Evolutionary conservation across 2,797 vertebrate species (phyloP).

Genomic region (Coracias cyanogaster): DNA sequence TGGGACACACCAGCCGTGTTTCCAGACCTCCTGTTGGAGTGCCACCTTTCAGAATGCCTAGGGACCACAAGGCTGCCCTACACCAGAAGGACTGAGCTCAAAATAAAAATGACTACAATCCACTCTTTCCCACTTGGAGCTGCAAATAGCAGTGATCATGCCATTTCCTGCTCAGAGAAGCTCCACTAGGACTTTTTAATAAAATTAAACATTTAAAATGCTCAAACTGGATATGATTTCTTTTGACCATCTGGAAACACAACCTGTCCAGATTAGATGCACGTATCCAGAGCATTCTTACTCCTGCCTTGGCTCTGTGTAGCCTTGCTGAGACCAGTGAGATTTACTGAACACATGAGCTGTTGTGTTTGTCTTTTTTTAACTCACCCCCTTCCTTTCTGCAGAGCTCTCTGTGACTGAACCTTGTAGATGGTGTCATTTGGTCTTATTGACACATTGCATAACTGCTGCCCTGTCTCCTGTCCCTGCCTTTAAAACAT

Average conservation of each 20-base stretch:
- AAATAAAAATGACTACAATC: slow-evolving; percentile 37
- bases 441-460: not conserved
- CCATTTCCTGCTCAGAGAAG: slow-evolving; percentile 46
- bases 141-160: not conserved
- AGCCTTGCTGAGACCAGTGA: not conserved
- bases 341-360: not conserved
- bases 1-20: slow-evolving; percentile 20
- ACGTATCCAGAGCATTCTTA: slow-evolving; percentile 50
- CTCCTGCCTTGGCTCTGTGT: slow-evolving; percentile 28
- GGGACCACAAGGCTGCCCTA: not conserved
- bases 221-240: slow-evolving; percentile 52
- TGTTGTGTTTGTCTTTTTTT: slow-evolving; percentile 29
- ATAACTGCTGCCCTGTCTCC: not conserved
- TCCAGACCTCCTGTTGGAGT: slow-evolving; percentile 52
- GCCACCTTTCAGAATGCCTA: slow-evolving; percentile 20
- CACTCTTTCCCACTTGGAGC: slow-evolving; percentile 22
- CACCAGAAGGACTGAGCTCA: not conserved
- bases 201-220: slow-evolving; percentile 65
- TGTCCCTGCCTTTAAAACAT: not conserved
- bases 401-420: not conserved
- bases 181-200: slow-evolving; percentile 54
- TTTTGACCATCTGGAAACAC: slow-evolving; percentile 71
- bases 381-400: not conserved
- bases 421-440: not conserved
- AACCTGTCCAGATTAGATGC: slow-evolving; percentile 65